Evolutionary conservation across 2,888 invertebrate genomes (phyloP), one percentile per base, ranked within the genome.

Genomic region (Phortica magna): DNA sequence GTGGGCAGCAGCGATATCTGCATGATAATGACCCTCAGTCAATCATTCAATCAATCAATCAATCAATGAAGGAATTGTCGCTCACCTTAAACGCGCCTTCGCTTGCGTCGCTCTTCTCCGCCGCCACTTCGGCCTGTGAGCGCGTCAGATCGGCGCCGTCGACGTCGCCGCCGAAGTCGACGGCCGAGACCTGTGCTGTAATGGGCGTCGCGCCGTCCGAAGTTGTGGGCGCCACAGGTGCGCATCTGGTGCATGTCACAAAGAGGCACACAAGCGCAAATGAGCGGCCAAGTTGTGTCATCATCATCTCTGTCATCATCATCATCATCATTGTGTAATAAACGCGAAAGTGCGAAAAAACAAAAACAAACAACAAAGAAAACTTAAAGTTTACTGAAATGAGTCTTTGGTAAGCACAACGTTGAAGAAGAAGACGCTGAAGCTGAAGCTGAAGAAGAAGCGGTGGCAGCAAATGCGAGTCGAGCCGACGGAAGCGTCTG

Each of bases 1-100:
- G 82, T 83, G 4, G 89, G 88, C 75, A 90, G 75, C 55, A 90
- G 77, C 0, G 88, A 83, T 74, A 90, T 80, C 90, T 89, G 67
- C 0, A 6, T 39, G 0, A 12, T n/a, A 42, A n/a, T 0, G 17
- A 9, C 39, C 0, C 5, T 39, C 48, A 5, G 14, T 48, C 14
- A 48, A 1, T 48, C 9, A 9, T 2, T 12, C 9, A 9, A 2
- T 14, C 0, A 14, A 48, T 12, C 48, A 48, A 48, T 48, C 14
- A 48, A 14, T 48, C 9, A 9, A 48, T 12, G 2, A 3, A 48
- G 2, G 2, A 14, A 48, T 48, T 2, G 7, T 48, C 10, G 48
- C 73, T 80, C 77, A 90, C 90, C 87, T 84, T 89, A 43, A 90
- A 88, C 10, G 79, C 88, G 9, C 83, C 80, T 17, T 84, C 80